Base-by-base conservation (phyloP, 2,113 vertebrate species). In the Uria aalge region DNA sequence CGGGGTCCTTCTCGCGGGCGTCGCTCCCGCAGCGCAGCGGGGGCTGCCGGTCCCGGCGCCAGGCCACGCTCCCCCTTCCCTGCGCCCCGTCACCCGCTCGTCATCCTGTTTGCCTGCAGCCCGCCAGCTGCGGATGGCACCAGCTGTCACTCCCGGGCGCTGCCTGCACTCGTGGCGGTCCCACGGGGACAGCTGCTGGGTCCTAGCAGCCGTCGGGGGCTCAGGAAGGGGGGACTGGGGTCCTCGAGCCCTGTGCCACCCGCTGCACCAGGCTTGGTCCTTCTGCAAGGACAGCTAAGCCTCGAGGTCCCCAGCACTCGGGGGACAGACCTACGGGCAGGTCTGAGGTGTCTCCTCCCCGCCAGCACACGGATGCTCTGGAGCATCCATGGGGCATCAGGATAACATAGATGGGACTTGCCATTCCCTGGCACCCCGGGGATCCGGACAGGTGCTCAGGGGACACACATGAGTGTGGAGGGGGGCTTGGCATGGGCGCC, bases 61-160 rank as follows among this genome's bases (percentile, higher is more conserved):
- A 52, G 68, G 86, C 93, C 84, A 67, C 6, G 0, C 67, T 94
- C 81, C 21, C 87, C 68, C 50, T 52, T 91, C 64, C 85, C 50
- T 0, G 5, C 24, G 24, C n/a, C 78, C 63, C 8, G 30, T 94
- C 93, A 91, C 84, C 71, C 76, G 1, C 77, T 95, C 48, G 56
- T 97, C 94, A 95, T 74, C 40, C 73, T 92, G 94, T 88, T 94
- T 92, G 92, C 94, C 59, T 47, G 71, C 88, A 59, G 87, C 92
- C 71, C 0, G 87, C 76, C 94, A 92, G 85, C 95, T 87, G 96
- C 69, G 95, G 96, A 95, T 98, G 97, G 97, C 96, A 97, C 97
- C 95, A 96, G 97, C 97, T 97, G 97, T 96, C 97, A 97, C 97
- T 95, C 95, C 96, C 88, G 8, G 85, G 94, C 52, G 2, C 94